These are phyloP conservation scores for Calidris pugnax DNA, from an alignment of 2,113 vertebrate genomes.

Conservation along the genomic window DNA sequence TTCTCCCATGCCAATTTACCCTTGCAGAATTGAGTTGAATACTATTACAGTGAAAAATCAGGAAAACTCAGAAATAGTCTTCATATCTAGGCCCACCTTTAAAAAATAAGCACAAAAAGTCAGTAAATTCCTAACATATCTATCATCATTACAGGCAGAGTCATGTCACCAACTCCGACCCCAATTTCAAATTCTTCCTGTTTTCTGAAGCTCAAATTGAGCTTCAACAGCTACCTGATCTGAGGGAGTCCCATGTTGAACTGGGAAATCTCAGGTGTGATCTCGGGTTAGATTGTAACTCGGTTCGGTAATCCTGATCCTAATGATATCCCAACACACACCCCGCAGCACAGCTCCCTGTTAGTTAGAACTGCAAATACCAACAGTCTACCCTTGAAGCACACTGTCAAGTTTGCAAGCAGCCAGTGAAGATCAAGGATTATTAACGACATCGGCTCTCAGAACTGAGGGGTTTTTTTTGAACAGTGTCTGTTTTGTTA, in stretches of 20 bases:
- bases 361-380: neutral
- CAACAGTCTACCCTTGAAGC: neutral
- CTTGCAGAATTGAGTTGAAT: neutral
- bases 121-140: neutral
- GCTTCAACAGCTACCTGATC: neutral
- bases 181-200: neutral
- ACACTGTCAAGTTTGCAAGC: neutral
- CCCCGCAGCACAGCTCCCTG: neutral
- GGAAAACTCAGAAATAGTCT: neutral
- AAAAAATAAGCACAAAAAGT: neutral
- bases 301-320: neutral
- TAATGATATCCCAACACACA: neutral
- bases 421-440: conserved; percentile 16
- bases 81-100: neutral
- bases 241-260: neutral
- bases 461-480: neutral
- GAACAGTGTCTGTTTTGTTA: neutral
- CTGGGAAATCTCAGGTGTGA: neutral
- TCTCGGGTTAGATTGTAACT: neutral
- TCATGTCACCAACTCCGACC: neutral
- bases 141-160: neutral
- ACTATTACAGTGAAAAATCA: neutral
- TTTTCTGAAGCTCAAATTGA: neutral
- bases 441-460: neutral
- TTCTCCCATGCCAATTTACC: neutral